Conservation (phyloP, 2,888 invertebrate genomes). For the Furcula furcula region DNA sequence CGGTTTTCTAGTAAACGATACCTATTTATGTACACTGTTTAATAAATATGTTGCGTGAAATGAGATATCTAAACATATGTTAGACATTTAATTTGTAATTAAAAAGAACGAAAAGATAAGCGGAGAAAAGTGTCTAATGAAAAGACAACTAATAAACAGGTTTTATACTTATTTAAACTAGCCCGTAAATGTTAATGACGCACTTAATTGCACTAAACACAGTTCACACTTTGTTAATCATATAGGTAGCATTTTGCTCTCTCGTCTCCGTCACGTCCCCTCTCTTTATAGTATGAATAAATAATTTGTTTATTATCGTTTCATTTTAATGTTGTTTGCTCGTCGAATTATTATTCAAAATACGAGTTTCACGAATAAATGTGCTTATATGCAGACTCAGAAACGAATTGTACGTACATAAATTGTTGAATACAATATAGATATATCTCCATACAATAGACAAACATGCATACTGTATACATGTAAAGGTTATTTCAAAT, state of each 20-base stretch:
- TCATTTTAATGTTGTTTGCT: slow-evolving; percentile 47
- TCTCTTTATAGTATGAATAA: slow-evolving; percentile 52
- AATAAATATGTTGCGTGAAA: too few relatives aligned
- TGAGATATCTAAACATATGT: too few relatives aligned
- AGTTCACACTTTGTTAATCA: slow-evolving; percentile 48
- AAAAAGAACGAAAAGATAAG: too few relatives aligned
- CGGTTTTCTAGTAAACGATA: not conserved
- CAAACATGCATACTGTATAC: too few relatives aligned
- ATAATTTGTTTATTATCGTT: slow-evolving; percentile 63
- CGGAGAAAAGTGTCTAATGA: too few relatives aligned
- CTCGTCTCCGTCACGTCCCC: slow-evolving; percentile 35
- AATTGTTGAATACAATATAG: too few relatives aligned
- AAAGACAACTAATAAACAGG: too few relatives aligned
- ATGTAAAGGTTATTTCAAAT: too few relatives aligned
- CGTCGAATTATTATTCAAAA: slow-evolving; percentile 36
- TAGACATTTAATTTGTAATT: too few relatives aligned
- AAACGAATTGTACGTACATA: slow-evolving; percentile 11
- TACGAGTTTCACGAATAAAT: slow-evolving; percentile 43
- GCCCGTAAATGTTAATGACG: slow-evolving; percentile 14
- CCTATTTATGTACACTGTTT: too few relatives aligned
- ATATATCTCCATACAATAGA: too few relatives aligned
- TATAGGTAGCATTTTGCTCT: slow-evolving; percentile 44
- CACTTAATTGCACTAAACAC: slow-evolving; percentile 30
- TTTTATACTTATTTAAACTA: too few relatives aligned
- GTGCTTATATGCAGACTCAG: slow-evolving; percentile 38